Conservation (phyloP, 2,797 vertebrate species). For the Melanotaenia parkinsoni region DNA sequence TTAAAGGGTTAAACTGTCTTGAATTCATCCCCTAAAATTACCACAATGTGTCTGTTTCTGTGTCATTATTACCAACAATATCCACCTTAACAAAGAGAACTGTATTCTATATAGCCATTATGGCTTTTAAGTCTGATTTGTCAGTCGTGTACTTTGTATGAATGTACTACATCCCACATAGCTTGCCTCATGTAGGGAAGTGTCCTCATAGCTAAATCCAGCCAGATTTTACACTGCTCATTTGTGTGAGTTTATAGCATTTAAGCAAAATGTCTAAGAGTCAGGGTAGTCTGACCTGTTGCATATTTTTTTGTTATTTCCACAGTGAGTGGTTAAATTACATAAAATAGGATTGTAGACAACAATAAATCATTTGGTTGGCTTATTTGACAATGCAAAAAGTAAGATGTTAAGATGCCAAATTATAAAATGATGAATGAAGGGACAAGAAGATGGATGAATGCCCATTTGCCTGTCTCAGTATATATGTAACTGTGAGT, state of each 20-base stretch:
- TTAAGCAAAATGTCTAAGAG: background rate
- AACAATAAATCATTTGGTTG: background rate
- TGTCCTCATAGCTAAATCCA: background rate
- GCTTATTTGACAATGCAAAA: background rate
- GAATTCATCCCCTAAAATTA: background rate
- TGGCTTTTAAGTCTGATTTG: background rate
- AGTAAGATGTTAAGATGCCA: background rate
- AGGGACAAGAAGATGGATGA: background rate
- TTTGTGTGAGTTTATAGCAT: background rate
- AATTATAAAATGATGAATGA: constrained; percentile 3
- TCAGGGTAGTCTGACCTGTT: background rate
- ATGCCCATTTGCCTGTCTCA: background rate
- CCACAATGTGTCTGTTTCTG: background rate
- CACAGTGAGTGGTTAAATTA: background rate
- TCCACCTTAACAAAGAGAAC: background rate
- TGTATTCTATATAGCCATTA: background rate
- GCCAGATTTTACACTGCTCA: background rate
- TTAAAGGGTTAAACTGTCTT: background rate
- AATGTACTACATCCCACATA: background rate
- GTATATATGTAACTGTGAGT: background rate
- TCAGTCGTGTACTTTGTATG: background rate
- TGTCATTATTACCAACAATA: background rate
- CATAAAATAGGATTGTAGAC: background rate
- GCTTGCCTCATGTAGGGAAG: background rate
- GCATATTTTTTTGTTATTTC: background rate